phyloP scores from a whole-genome alignment of 2,888 invertebrate species.

The Drosophila sordidula region DNA sequence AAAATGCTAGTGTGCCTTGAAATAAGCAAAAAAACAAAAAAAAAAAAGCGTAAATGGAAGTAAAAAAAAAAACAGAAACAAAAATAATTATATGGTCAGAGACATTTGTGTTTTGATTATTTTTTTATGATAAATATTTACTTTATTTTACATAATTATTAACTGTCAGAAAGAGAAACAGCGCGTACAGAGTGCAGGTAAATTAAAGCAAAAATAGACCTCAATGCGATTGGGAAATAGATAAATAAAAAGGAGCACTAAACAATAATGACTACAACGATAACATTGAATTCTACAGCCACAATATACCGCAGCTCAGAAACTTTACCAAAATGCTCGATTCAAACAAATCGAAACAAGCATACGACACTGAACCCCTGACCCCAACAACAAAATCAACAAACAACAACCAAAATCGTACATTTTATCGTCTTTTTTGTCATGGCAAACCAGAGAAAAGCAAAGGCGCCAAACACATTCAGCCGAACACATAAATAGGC shows the following conservation, averaged over 20 bases:
- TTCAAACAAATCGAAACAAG: slow-evolving; percentile 74
- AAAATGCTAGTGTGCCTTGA: slow-evolving; percentile 84
- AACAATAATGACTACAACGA: slow-evolving; percentile 48
- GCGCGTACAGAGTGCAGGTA: slow-evolving; percentile 24
- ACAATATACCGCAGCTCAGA: slow-evolving; percentile 37
- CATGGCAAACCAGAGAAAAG: slow-evolving; percentile 45
- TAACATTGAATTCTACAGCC: slow-evolving; percentile 12
- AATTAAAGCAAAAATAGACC: slow-evolving; percentile 30
- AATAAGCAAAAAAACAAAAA: slow-evolving; percentile 68
- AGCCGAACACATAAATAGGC: slow-evolving; percentile 21
- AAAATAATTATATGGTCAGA: slow-evolving; percentile 28
- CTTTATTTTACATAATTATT: slow-evolving; percentile 16
- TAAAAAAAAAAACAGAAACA: slow-evolving; percentile 34
- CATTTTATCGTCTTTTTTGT: slow-evolving; percentile 56
- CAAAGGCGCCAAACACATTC: slow-evolving; percentile 19
- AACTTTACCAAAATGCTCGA: slow-evolving; percentile 28
- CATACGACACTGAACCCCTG: slow-evolving; percentile 68
- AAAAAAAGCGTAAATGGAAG: slow-evolving; percentile 33
- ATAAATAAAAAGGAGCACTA: slow-evolving; percentile 17
- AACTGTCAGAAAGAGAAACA: slow-evolving; percentile 16
- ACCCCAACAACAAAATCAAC: slow-evolving; percentile 36
- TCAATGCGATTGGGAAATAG: slow-evolving; percentile 26
- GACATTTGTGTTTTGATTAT: slow-evolving; percentile 51
- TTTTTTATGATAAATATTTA: slow-evolving; percentile 38
- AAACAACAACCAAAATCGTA: slow-evolving; percentile 27